These are phyloP conservation scores for Achatina immaculata DNA, from an alignment of 1,140 invertebrate species.

Conservation along the genomic window DNA sequence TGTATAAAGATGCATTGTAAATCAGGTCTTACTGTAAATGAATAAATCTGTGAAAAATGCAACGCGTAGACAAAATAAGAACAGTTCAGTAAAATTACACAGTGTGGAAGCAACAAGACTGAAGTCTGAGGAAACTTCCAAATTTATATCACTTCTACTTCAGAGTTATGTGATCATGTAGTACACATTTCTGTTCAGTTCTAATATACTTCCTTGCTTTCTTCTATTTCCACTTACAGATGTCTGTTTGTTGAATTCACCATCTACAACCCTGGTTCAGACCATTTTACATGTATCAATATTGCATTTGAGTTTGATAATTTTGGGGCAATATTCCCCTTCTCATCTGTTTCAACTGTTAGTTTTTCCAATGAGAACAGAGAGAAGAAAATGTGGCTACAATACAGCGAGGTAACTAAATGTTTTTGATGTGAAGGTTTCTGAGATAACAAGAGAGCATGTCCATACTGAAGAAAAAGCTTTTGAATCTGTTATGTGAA, in stretches of 20 bases:
- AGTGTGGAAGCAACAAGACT: no score
- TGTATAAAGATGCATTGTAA: no score
- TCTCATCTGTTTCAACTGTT: not conserved
- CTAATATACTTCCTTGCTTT: no score
- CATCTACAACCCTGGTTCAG: slow-evolving; percentile 8
- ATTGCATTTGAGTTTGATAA: slow-evolving; percentile 21
- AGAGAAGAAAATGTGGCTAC: not conserved
- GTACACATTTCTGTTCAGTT: no score
- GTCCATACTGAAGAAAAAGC: not conserved
- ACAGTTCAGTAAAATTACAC: no score
- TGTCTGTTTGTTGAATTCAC: slow-evolving; percentile 32
- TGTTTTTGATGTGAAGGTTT: not conserved
- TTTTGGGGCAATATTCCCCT: slow-evolving; percentile 13
- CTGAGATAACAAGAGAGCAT: not conserved
- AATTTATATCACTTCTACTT: no score
- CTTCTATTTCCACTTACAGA: not conserved
- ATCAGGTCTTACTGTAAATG: no score
- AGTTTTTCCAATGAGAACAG: not conserved
- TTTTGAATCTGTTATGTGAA: not conserved
- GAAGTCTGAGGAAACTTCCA: no score
- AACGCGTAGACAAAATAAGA: no score
- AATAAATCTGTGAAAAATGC: no score
- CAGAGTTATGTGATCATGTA: no score
- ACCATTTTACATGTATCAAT: slow-evolving; percentile 11
- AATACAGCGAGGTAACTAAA: not conserved